phyloP scores from a whole-genome alignment of 2,113 vertebrate species.

The Atrichornis clamosus region DNA sequence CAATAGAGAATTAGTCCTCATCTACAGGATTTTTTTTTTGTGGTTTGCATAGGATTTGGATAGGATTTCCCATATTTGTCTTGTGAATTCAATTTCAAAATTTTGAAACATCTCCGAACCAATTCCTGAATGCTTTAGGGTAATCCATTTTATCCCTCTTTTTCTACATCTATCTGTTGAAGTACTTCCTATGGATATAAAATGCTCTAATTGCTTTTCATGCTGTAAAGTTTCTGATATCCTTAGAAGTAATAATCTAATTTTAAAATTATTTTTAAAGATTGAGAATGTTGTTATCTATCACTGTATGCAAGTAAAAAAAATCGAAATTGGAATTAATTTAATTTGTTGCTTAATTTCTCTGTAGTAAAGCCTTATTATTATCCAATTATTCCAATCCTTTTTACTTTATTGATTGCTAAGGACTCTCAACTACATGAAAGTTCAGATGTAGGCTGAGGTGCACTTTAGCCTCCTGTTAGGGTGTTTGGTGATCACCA shows the following conservation, averaged over 20 bases:
- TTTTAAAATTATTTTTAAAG: neutral
- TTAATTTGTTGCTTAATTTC: neutral
- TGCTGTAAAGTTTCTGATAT: neutral
- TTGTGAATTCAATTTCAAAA: constrained; percentile 28
- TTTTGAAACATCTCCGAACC: neutral
- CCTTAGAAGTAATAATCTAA: neutral
- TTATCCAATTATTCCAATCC: neutral
- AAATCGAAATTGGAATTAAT: neutral
- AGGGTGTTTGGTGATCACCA: neutral
- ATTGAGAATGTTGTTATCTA: neutral
- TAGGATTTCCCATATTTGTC: constrained; percentile 20
- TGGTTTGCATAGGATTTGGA: neutral
- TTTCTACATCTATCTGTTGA: neutral
- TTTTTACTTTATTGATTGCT: neutral
- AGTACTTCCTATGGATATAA: neutral
- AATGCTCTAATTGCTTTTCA: neutral
- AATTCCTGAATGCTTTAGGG: neutral
- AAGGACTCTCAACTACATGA: neutral
- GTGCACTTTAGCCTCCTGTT: neutral
- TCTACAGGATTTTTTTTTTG: neutral
- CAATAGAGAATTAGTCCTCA: neutral
- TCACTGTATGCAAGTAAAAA: neutral
- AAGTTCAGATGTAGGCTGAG: neutral
- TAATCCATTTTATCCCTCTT: neutral
- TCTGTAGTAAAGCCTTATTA: neutral